Evolutionary conservation across 1,140 invertebrate species (phyloP).

Genomic region (Neotoxoptera formosana): DNA sequence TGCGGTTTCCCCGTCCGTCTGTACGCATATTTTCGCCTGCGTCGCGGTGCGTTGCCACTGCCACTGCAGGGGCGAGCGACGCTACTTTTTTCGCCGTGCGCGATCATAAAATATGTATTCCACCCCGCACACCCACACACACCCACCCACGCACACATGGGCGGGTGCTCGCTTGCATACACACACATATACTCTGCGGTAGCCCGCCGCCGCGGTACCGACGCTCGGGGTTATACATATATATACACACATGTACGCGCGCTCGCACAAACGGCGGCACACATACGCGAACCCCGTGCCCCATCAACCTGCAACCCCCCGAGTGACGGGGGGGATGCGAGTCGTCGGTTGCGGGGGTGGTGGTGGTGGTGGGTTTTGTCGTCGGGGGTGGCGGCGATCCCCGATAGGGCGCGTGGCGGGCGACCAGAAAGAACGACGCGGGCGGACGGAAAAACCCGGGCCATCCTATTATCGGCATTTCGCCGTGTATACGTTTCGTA

Average conservation of each 20-base stretch:
- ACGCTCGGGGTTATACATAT: too few relatives aligned
- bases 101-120: slow-evolving; percentile 36
- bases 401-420: slow-evolving; percentile 26
- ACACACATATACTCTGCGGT: background rate
- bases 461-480: slow-evolving; percentile 57
- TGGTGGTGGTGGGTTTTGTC: background rate
- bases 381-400: background rate
- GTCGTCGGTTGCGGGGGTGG: too few relatives aligned
- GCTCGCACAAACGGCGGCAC: too few relatives aligned
- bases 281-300: background rate
- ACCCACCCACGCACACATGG: background rate
- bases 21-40: background rate
- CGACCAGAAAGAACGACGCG: slow-evolving; percentile 2
- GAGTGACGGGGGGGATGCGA: background rate
- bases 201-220: too few relatives aligned
- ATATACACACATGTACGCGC: background rate
- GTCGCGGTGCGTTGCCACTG: background rate
- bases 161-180: background rate
- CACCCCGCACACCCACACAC: background rate
- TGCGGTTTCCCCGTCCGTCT: too few relatives aligned
- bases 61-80: background rate
- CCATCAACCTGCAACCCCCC: background rate
- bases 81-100: background rate
- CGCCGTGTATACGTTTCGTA: slow-evolving; percentile 56
- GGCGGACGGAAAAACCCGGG: slow-evolving; percentile 51